Evolutionary conservation across 2,113 vertebrate species (phyloP), one percentile per base, ranked within the genome.

Genomic region (Taurulus bubalis): DNA sequence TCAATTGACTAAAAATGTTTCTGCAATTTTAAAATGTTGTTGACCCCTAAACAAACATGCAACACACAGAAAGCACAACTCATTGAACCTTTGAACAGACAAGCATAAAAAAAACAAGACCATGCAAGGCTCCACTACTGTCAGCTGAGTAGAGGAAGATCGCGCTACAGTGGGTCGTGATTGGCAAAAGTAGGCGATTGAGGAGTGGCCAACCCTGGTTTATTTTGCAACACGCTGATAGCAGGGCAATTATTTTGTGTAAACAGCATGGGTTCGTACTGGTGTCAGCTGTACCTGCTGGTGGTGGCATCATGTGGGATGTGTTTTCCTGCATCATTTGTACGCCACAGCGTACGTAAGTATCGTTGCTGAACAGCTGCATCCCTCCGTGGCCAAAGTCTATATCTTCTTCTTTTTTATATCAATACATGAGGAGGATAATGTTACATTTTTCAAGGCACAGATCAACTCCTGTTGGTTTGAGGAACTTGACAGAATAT

Each of bases 281-380:
- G 38, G 81, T 79, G 60, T 90, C 81, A 87, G 63, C 71, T 87
- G 83, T 68, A 75, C 67, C 83, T 80, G 84, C 73, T 89, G 85
- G 80, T 74, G 78, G 69, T 80, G 79, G 83, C n/a, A 45, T 92
- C 81, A 86, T 85, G 81, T 80, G 62, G 78, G 78, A 70, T 83
- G 71, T 84, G 84, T 69, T 90, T 90, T 83, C 64, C 30, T 84
- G 58, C 60, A 83, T 83, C 58, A 79, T 85, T 88, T 80, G 62
- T 83, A 85, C 36, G 18, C 71, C 79, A 88, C 65, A 73, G 55
- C 77, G 76, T 80, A 81, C 75, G 59, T 71, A 84, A 87, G 89
- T 87, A 80, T 82, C 84, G 80, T 56, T 73, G 63, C 51, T 26
- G 47, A 88, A 84, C 81, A 84, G 69, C 78, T 86, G 81, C 78